Evolutionary conservation across 2,797 vertebrate species (phyloP).

Genomic region (Chelidonichthys spinosus): DNA sequence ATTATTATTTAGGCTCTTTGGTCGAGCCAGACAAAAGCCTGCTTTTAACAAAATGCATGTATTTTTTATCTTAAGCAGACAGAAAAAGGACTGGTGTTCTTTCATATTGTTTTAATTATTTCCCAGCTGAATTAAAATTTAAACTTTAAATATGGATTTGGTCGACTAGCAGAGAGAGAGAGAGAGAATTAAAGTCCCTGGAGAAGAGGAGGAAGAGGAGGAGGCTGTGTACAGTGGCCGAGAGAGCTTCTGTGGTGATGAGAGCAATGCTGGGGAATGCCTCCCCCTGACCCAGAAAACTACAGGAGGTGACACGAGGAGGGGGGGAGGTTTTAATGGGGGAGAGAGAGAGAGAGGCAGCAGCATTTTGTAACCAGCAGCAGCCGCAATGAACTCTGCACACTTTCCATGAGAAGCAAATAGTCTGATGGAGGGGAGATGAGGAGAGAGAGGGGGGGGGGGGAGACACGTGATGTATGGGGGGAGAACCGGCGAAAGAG

Average conservation of each 20-base stretch:
- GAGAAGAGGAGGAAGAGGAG: slow-evolving; percentile 15
- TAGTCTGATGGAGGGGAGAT: slow-evolving; percentile 44
- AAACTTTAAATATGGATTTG: background rate
- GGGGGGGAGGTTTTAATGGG: slow-evolving; percentile 21
- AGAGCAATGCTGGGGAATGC: slow-evolving; percentile 57
- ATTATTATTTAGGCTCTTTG: slow-evolving; percentile 10
- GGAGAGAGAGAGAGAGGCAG: slow-evolving; percentile 18
- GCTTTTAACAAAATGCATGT: background rate
- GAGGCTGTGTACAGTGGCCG: slow-evolving; percentile 37
- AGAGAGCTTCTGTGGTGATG: slow-evolving; percentile 47
- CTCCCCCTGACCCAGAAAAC: slow-evolving; percentile 71
- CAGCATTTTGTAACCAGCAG: slow-evolving; percentile 30
- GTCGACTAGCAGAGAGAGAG: background rate
- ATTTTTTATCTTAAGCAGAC: background rate
- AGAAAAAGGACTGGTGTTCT: background rate
- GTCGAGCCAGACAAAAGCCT: background rate
- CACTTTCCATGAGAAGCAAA: slow-evolving; percentile 44
- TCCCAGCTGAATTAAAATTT: background rate
- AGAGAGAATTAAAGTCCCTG: background rate
- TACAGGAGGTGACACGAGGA: slow-evolving; percentile 61
- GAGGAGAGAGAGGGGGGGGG: slow-evolving; percentile 21
- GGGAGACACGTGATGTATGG: slow-evolving; percentile 44
- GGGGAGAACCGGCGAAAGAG: slow-evolving; percentile 22
- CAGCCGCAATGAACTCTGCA: slow-evolving; percentile 39
- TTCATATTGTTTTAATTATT: background rate